Evolutionary conservation across 2,888 invertebrate species (phyloP).

Genomic region (Lithophane leautieri): DNA sequence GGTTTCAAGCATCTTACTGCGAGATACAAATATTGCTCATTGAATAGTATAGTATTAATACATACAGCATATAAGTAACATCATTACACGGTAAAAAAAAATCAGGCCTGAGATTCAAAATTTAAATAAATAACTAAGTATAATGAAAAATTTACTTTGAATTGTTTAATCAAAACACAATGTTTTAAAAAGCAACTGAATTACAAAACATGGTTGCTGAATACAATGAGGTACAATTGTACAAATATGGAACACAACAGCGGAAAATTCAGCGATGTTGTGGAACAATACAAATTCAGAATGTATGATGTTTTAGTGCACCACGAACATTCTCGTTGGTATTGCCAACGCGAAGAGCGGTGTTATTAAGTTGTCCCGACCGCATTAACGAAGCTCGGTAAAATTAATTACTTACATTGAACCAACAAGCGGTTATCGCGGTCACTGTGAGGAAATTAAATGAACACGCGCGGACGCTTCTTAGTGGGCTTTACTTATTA

Average conservation of each 20-base stretch:
- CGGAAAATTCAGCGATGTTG: constrained; percentile 35
- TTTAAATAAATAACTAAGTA: background rate
- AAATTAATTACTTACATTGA: constrained; percentile 85
- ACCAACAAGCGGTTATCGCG: constrained; percentile 83
- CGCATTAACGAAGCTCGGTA: constrained; percentile 79
- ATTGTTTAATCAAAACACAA: constrained; percentile 11
- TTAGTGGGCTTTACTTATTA: constrained; percentile 73
- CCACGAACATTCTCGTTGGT: constrained; percentile 54
- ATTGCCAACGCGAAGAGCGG: constrained; percentile 61
- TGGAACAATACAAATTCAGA: constrained; percentile 63
- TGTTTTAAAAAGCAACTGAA: constrained; percentile 19
- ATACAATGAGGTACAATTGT: constrained; percentile 33
- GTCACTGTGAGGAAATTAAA: constrained; percentile 84
- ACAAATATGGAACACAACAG: constrained; percentile 37
- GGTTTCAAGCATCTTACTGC: no score
- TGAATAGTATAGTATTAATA: background rate
- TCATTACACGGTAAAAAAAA: no score
- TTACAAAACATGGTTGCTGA: constrained; percentile 29
- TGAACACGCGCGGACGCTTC: constrained; percentile 76
- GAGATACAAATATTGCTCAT: no score
- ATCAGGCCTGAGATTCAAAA: background rate
- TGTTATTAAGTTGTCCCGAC: constrained; percentile 76
- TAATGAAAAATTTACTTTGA: background rate
- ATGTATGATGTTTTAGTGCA: constrained; percentile 55
- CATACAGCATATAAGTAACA: background rate